Evolutionary conservation across 2,113 vertebrate species (phyloP).

Genomic region (Leucopsar rothschildi): DNA sequence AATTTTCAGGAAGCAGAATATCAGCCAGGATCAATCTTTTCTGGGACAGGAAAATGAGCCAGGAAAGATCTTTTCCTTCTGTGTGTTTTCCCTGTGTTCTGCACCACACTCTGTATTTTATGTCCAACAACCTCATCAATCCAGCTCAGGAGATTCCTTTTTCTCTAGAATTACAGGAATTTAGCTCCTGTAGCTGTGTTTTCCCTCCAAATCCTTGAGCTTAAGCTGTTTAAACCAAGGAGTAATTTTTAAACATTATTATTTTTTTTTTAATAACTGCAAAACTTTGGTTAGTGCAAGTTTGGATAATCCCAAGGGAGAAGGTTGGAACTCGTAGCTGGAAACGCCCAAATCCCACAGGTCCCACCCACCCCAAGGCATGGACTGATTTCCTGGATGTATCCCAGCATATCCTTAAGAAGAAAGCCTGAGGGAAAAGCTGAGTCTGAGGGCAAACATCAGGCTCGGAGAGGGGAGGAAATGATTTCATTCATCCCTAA

Average conservation of each 20-base stretch:
- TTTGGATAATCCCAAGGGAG: not conserved
- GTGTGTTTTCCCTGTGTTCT: not conserved
- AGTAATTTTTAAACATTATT: not conserved
- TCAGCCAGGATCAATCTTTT: not conserved
- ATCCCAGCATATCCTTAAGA: not conserved
- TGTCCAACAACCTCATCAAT: not conserved
- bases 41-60: not conserved
- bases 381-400: accelerated
- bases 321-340: not conserved
- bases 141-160: not conserved
- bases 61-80: not conserved
- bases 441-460: not conserved
- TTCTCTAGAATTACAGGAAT: not conserved
- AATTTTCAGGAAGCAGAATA: not conserved
- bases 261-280: not conserved
- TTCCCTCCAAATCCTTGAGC: not conserved
- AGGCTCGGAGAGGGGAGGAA: not conserved
- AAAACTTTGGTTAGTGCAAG: not conserved
- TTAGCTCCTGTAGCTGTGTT: not conserved
- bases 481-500: not conserved
- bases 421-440: not conserved
- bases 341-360: not conserved
- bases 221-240: not conserved
- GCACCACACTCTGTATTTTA: not conserved
- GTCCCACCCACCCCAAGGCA: not conserved